Evolutionary conservation across 1,140 invertebrate genomes (phyloP), one percentile per base, ranked within the genome.

Genomic region (Apocrypta bakeri): DNA sequence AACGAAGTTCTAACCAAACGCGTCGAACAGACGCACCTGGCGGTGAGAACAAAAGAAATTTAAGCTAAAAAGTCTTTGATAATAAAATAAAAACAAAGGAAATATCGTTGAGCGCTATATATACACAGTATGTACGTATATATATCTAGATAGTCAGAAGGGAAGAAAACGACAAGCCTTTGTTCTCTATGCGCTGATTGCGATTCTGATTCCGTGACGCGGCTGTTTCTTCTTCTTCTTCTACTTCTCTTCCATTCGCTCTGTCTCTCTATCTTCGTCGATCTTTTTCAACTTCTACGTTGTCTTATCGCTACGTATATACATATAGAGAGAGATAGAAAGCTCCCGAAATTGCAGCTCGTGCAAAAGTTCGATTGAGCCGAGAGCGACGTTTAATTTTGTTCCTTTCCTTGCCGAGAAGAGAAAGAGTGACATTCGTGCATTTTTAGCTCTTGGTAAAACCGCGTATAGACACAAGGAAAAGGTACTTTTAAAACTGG

Each of bases 331-430:
- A 25, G 66, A 37, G 21, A 37, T 72, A n/a, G 42, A 24, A 40
- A 29, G 29, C 68, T 66, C n/a, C 63, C 17, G 40, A 40, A 79
- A 69, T 69, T 48, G 64, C 25, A 66, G n/a, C n/a, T 9, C 40
- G 48, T 21, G 3, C 78, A 56, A 72, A 80, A 80, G 42, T 80
- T 80, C 68, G 68, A 80, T 72, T 80, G 63, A 2, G 66, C 42
- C 17, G 66, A 71, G 66, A 40, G 69, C 42, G 69, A 63, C 78
- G 69, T 80, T 80, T 72, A 80, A 80, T 72, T 80, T 72, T n/a
- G 48, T 72, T 80, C 29, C 31, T 31, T 33, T 37, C 48, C 37
- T n/a, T 3, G 48, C n/a, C 21, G 48, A 21, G 0, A 7, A 17
- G 42, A 12, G 48, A 3, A 6, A 17, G 48, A n/a, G 14, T 7